phyloP scores from a whole-genome alignment of 2,888 invertebrate genomes.

The Onthophagus sagittarius region DNA sequence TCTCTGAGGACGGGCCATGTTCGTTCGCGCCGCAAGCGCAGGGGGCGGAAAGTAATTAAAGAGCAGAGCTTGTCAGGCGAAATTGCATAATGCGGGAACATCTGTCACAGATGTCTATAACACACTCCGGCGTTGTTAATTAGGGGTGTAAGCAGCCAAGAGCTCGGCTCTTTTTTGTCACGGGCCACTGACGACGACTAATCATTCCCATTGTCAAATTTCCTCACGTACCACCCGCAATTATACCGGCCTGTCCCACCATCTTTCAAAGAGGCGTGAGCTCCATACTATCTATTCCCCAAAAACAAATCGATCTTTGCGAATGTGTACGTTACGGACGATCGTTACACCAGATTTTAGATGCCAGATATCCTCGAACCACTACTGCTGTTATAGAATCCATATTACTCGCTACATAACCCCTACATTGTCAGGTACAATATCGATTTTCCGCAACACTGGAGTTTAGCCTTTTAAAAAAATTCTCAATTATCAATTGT shows the following conservation, averaged over 20 bases:
- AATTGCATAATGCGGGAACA: conserved; percentile 6
- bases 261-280: conserved; percentile 43
- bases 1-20: neutral
- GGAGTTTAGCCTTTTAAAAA: neutral
- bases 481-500: neutral
- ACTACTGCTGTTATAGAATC: too few relatives aligned
- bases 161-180: neutral
- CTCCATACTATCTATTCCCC: conserved; percentile 31
- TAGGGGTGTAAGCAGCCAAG: conserved; percentile 4
- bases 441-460: neutral
- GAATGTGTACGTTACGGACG: neutral
- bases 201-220: conserved; percentile 35
- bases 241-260: conserved; percentile 43
- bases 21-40: neutral
- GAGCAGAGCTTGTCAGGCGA: neutral
- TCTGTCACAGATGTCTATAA: conserved; percentile 10
- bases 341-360: neutral
- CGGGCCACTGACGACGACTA: conserved; percentile 23
- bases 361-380: too few relatives aligned
- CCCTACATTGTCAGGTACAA: neutral
- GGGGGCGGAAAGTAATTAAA: conserved; percentile 5
- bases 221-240: conserved; percentile 41
- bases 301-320: neutral
- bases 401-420: too few relatives aligned
- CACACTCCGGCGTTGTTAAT: conserved; percentile 4